phyloP scores from a whole-genome alignment of 2,797 vertebrate species.

The Paramormyrops hopkinsi region DNA sequence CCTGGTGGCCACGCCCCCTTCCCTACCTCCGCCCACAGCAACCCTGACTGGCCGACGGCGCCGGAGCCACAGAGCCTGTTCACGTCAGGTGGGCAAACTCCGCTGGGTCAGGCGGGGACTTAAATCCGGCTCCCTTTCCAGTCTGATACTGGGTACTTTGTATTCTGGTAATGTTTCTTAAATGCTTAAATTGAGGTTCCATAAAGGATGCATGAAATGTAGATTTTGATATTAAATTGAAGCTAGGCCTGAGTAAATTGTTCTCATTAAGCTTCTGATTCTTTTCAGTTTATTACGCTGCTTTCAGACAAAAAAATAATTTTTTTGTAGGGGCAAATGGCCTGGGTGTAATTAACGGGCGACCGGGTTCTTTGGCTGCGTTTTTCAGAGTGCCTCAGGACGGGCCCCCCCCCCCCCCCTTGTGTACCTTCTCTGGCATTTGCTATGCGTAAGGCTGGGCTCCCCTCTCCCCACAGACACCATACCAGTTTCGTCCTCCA shows the following conservation, averaged over 20 bases:
- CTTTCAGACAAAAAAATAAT: not conserved
- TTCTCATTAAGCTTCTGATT: not conserved
- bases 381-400: too few relatives aligned
- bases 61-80: constrained; percentile 98
- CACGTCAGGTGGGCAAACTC: constrained; percentile 76
- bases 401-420: too few relatives aligned
- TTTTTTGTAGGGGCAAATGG: not conserved
- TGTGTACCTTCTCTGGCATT: not conserved
- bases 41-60: constrained; percentile 90
- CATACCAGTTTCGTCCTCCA: constrained; percentile 86
- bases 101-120: not conserved
- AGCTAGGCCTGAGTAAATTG: not conserved
- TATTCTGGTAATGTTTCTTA: not conserved
- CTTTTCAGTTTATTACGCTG: not conserved
- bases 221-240: not conserved
- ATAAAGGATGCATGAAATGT: not conserved
- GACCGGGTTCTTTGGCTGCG: not conserved
- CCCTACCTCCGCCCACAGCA: constrained; percentile 80
- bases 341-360: not conserved
- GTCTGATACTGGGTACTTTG: not conserved
- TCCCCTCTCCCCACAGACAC: constrained; percentile 63
- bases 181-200: not conserved
- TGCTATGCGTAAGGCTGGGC: not conserved
- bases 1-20: constrained; percentile 85
- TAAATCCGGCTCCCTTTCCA: not conserved